Base-by-base conservation (phyloP, 2,797 vertebrate genomes). In the Pangasius macronema region DNA sequence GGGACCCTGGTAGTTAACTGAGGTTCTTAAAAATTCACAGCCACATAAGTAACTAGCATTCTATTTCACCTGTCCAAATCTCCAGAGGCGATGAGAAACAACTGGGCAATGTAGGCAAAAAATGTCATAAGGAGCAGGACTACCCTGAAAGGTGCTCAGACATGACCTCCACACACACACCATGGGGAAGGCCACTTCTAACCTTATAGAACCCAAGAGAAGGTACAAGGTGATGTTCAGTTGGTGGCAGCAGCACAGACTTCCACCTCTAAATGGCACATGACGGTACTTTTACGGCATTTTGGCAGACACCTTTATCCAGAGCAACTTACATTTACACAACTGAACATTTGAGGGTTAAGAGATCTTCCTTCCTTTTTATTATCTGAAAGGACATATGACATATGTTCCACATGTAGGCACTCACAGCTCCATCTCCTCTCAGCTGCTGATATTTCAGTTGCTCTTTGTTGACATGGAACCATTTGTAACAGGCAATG, bases 381-480 rank as follows among this genome's bases (percentile, higher is more conserved):
- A 79, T 68, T 72, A 70, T 83, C 80, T 67, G 72, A 57, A 53
- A 80, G 82, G 59, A 84, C 82, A 13, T 27, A n/a, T 80, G 70
- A 72, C 59, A 82, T 83, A 83, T 76, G 68, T 73, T 80, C 76
- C 88, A 87, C 86, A 83, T 8, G 57, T 63, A 87, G 75, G 68
- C 33, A 73, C 88, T 61, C 42, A 83, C 88, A 30, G 85, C 70
- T 89, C 53, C 85, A 85, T 77, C 39, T 39, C 83, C 91, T 81
- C 83, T 86, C 67, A 33, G 79, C 51, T 84, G 67, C 75, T 91
- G 82, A 33, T 89, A 89, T 90, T 92, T 92, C 91, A 89, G 55
- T 76, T 86, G 86, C 82, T 84, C 84, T 93, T 93, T 91, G 93
- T 93, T 89, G 33, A 6, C 75, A 83, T 86, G 89, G 90, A 87